Base-by-base conservation (phyloP, 2,113 vertebrate species). In the Callospermophilus lateralis region DNA sequence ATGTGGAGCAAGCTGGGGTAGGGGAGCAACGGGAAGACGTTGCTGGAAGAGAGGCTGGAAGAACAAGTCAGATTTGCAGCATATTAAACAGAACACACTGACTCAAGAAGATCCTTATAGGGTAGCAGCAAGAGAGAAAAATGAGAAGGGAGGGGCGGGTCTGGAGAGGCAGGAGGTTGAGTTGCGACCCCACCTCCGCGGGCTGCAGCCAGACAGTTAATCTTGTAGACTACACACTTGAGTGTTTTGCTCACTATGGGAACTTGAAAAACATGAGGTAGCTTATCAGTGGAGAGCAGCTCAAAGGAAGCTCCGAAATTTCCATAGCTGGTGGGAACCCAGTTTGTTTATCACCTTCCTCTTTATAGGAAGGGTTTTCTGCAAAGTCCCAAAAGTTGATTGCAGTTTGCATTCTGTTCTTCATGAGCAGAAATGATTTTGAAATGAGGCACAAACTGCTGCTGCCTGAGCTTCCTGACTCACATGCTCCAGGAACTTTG, bases 221-320 rank as follows among this genome's bases (percentile, higher is more conserved):
- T 95, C 92, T 92, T 95, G 55, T 42, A 89, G 53, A 94, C 6
- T 2, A 1, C 83, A 53, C 81, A 92, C 90, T 87, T 61, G 73
- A 90, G 48, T 92, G 81, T 93, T 93, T 96, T 61, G 42, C 30
- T 96, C 85, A 74, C 84, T 67, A 30, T 89, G 81, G 95, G 58
- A 97, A 95, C 89, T 79, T 53, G 24, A 26, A 83, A 96, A 97
- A 84, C 73, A 94, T 4, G 1, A 81, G 70, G 91, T 61, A 67
- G 48, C 58, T 93, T 85, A 85, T 95, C 91, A 88, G 53, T 19
- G 34, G 53, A 83, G 93, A 74, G 63, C 37, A 68, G 39, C 24
- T 89, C 28, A 26, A 93, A 93, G 61, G 74, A 89, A 80, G 32
- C 53, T 95, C 58, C 37, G 73, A 96, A 97, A 94, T 92, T 65